phyloP scores from a whole-genome alignment of 2,113 vertebrate species.

The Chloebia gouldiae region DNA sequence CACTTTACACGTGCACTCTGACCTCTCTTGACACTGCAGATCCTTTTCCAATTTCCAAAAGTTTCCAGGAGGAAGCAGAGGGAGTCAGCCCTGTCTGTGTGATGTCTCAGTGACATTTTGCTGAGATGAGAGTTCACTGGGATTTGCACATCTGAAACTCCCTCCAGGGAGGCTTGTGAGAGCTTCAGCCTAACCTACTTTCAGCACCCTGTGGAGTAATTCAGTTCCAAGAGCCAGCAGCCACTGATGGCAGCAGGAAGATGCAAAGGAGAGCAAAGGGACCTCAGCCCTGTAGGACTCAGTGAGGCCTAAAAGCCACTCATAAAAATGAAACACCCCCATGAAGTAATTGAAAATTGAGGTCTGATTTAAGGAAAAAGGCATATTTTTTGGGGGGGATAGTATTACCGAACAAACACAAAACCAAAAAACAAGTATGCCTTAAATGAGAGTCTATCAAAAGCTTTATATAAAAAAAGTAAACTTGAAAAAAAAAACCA shows the following conservation, averaged over 20 bases:
- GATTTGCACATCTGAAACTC: slow-evolving; percentile 49
- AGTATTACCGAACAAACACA: background rate
- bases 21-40: background rate
- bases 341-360: background rate
- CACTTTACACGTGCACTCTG: background rate
- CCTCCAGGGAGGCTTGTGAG: background rate
- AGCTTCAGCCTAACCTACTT: background rate
- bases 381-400: background rate
- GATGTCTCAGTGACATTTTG: background rate
- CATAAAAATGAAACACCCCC: background rate
- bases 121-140: background rate
- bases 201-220: background rate
- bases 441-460: background rate
- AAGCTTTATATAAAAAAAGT: background rate
- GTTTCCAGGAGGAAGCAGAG: slow-evolving; percentile 12
- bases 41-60: background rate
- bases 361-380: background rate
- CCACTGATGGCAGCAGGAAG: background rate
- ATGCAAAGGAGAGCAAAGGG: background rate
- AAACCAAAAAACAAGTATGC: background rate
- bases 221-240: background rate
- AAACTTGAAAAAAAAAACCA: background rate
- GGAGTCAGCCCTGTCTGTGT: background rate
- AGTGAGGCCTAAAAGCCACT: background rate
- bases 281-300: background rate